Base-by-base conservation (phyloP, 2,888 invertebrate genomes). In the Sylvicola fuscatus region DNA sequence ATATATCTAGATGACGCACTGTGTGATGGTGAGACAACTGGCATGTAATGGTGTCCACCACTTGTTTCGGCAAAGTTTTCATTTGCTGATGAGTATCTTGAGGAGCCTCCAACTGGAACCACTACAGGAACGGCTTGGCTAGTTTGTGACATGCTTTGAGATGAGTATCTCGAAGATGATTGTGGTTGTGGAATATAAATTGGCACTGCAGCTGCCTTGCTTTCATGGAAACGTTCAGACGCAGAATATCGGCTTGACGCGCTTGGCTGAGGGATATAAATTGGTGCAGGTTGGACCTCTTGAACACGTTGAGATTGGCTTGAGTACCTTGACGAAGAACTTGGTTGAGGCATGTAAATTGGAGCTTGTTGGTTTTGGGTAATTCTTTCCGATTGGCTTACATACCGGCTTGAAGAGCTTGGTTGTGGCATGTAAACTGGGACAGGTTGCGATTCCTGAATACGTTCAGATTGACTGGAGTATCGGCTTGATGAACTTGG, bases 391-490 rank as follows among this genome's bases (percentile, higher is more conserved):
- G 27, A 27, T 27, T 27, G 27, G 12, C 27, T 27, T 2, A 14
- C 13, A 34, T 16, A 33, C 5, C 16, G 10, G 15, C 21, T 21
- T 3, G 33, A n/a, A 21, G n/a, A 5, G 12, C 33, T 17, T 6
- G 33, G n/a, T 17, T n/a, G 11, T 33, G 33, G 15, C 5, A 32
- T 16, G 11, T 13, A 10, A 21, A 35, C 28, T n/a, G 27, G 34
- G n/a, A 5, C 10, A 13, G 34, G 12, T 5, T 27, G 28, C 11
- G 26, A 13, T 27, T n/a, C 4, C 28, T 35, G 26, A 16, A 32
- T 33, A n/a, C 37, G 37, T 33, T 39, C 37, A 2, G 39, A 37
- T 17, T 36, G 39, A 28, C 35, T 36, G 13, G 35, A 33, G 14
- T 35, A 39, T 8, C 21, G 4, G 21, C 21, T 21, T 4, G 21